Conservation (phyloP, 2,888 invertebrate species). For the Polyommatus iphigenia region DNA sequence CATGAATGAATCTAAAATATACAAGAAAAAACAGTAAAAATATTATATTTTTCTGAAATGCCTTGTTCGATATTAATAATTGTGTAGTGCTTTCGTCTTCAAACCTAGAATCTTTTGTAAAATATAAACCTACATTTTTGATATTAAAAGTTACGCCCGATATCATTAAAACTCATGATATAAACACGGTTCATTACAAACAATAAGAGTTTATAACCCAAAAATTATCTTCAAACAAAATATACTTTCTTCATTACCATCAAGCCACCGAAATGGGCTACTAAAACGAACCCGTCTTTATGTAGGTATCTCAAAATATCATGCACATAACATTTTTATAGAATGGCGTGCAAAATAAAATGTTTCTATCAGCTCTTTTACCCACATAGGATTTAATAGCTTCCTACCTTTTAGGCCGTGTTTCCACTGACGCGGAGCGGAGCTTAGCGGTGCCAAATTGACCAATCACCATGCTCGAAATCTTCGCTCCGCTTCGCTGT, state of each 20-base stretch:
- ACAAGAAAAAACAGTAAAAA: background rate
- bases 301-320: conserved; percentile 9
- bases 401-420: conserved; percentile 7
- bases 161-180: background rate
- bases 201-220: background rate
- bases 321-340: background rate
- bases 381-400: conserved; percentile 12
- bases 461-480: no score
- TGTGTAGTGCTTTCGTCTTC: background rate
- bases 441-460: no score
- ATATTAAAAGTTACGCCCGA: background rate
- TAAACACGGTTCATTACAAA: background rate
- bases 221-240: conserved; percentile 17
- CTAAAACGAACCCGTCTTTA: background rate
- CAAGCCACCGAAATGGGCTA: background rate
- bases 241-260: conserved; percentile 15
- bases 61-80: no score
- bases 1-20: background rate
- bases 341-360: background rate
- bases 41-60: no score
- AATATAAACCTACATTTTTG: background rate
- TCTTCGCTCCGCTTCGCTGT: no score
- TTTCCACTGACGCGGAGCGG: no score
- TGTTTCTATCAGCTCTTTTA: background rate
- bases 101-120: background rate